Conservation (phyloP, 2,888 invertebrate species). For the Criorhina ranunculi region DNA sequence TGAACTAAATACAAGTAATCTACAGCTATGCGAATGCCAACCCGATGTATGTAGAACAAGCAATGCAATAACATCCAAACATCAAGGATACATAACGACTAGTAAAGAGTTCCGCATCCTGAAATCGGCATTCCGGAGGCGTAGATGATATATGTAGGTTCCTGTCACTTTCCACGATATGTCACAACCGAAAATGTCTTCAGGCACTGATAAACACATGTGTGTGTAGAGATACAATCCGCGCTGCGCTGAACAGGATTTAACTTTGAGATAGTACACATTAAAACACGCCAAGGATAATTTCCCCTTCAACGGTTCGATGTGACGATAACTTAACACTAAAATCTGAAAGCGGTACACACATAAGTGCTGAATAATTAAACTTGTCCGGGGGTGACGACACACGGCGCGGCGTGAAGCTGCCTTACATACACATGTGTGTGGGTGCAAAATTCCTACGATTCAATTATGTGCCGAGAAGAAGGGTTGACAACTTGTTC, state of each 20-base stretch:
- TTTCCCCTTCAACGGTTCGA: constrained; percentile 66
- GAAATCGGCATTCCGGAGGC: constrained; percentile 61
- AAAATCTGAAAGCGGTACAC: constrained; percentile 68
- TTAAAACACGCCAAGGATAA: constrained; percentile 70
- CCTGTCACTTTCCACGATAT: constrained; percentile 60
- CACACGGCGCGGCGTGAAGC: constrained; percentile 6
- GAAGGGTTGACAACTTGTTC: constrained; percentile 76
- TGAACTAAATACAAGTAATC: constrained; percentile 43
- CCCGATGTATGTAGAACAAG: constrained; percentile 69
- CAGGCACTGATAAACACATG: constrained; percentile 49
- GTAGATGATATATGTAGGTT: constrained; percentile 60
- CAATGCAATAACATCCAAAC: constrained; percentile 71
- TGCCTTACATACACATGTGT: constrained; percentile 34
- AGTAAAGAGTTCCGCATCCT: constrained; percentile 66
- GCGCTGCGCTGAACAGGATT: constrained; percentile 48
- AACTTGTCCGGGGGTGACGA: constrained; percentile 54
- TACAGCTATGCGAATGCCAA: constrained; percentile 54
- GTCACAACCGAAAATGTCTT: constrained; percentile 60
- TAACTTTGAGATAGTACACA: constrained; percentile 42
- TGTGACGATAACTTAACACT: constrained; percentile 73
- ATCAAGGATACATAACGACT: constrained; percentile 58
- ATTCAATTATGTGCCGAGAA: constrained; percentile 59
- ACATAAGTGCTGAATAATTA: constrained; percentile 73
- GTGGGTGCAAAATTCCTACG: constrained; percentile 65
- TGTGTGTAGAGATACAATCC: constrained; percentile 44